phyloP scores from a whole-genome alignment of 2,797 vertebrate species.

The Helostoma temminkii region DNA sequence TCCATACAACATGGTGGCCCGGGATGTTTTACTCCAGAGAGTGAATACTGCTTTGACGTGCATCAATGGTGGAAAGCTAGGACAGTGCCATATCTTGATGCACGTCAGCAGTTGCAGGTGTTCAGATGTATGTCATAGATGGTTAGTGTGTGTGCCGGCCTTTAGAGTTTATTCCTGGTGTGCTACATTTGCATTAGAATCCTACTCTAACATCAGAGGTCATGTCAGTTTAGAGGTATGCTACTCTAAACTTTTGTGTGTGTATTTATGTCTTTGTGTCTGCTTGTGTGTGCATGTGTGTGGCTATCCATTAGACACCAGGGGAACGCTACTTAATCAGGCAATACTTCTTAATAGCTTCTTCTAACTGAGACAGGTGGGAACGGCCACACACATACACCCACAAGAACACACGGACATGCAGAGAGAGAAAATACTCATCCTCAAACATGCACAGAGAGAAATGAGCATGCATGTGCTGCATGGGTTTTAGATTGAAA shows the following conservation, averaged over 20 bases:
- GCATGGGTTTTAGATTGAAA: constrained; percentile 37
- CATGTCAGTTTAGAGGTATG: constrained; percentile 5
- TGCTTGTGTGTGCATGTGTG: constrained; percentile 14
- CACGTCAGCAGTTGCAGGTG: no score
- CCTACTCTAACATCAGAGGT: background rate
- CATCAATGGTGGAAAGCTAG: no score
- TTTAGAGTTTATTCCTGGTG: constrained; percentile 9
- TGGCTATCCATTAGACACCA: constrained; percentile 59
- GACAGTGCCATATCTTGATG: no score
- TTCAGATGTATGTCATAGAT: no score
- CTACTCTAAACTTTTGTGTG: constrained; percentile 21
- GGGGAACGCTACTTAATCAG: constrained; percentile 71
- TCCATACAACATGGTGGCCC: no score
- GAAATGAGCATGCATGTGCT: constrained; percentile 18
- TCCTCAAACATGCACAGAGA: constrained; percentile 17
- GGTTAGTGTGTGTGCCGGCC: no score
- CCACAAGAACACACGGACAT: constrained; percentile 15
- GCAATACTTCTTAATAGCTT: constrained; percentile 75
- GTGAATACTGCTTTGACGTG: no score
- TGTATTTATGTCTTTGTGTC: background rate
- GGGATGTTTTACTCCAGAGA: no score
- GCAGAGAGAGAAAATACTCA: background rate
- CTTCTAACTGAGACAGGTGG: constrained; percentile 74
- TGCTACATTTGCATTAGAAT: constrained; percentile 3
- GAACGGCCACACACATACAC: constrained; percentile 41